Evolutionary conservation across 2,888 invertebrate species (phyloP), one percentile per base, ranked within the genome.

Genomic region (Lathronympha strigana): DNA sequence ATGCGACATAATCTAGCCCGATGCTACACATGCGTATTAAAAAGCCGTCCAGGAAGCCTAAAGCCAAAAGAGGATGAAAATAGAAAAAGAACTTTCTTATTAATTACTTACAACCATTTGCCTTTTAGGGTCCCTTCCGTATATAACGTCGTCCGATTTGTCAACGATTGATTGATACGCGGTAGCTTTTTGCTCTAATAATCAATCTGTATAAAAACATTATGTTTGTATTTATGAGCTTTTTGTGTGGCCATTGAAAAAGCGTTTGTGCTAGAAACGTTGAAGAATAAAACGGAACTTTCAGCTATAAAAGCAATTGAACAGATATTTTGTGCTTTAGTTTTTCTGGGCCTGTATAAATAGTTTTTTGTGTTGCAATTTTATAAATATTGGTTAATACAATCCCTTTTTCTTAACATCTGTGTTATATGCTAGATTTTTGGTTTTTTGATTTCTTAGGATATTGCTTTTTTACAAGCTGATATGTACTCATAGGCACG

Each of bases 111-210:
- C 45, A 71, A 69, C 53, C 68, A 73, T 75, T 73, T 74, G 40
- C 76, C 77, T 66, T 74, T 70, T 73, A 73, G 70, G 71, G 72
- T 61, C 19, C 17, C 4, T 36, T 17, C 36, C 40, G 64, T 76
- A 72, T 72, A 72, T 72, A 69, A 68, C 61, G 25, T 23, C 61
- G 70, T 74, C 73, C 78, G 66, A 61, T 63, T 62, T 68, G 78
- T 79, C 80, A 78, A 69, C 45, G 63, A 73, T 75, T 78, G 80
- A 80, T 77, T 71, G 75, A 79, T 73, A 70, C 66, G 67, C 58
- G 17, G 19, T 49, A n/a, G n/a, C n/a, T n/a, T 55, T 63, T 63
- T 57, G 55, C 63, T 17, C 38, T 47, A 40, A 49, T 55, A 63
- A 63, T 55, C 49, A 40, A 55, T 49, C 47, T n/a, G 28, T 21